Percentiles rank a stretch among this genome's conserved stretches.
Conservation (phyloP, 2,113 vertebrate species). For the Hypocryptadius cinnamomeus region DNA sequence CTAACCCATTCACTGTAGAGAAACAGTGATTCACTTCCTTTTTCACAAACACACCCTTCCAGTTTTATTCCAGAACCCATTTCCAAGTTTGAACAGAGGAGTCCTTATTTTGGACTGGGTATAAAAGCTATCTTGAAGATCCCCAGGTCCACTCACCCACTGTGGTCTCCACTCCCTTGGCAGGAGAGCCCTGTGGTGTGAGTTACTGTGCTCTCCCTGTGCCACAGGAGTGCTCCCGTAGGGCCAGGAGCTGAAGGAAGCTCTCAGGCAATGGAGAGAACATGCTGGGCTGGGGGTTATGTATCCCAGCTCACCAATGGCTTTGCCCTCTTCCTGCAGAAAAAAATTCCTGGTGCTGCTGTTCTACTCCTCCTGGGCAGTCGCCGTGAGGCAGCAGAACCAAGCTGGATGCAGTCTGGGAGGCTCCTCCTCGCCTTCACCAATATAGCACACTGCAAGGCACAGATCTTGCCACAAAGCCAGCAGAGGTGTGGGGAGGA, state of each 20-base stretch:
- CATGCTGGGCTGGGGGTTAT: background rate
- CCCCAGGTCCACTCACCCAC: rapidly evolving
- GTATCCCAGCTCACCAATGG: background rate
- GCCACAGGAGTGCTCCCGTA: rapidly evolving
- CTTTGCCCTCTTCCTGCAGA: background rate
- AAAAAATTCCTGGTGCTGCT: background rate
- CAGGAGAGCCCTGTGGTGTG: background rate
- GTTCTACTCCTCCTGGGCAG: background rate
- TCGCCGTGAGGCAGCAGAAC: rapidly evolving
- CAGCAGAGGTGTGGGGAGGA: background rate
- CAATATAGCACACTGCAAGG: rapidly evolving
- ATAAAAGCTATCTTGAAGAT: background rate
- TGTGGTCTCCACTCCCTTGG: rapidly evolving
- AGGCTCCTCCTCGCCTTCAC: background rate
- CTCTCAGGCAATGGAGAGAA: background rate
- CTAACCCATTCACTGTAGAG: background rate
- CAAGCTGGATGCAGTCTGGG: background rate
- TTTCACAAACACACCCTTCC: background rate
- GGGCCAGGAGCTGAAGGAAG: background rate
- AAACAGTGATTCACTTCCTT: background rate
- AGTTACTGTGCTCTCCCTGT: too few species aligned
- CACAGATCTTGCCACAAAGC: background rate
- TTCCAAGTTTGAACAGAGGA: background rate
- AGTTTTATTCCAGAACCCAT: background rate
- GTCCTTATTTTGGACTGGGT: background rate